phyloP scores from a whole-genome alignment of 2,113 vertebrate genomes.

The Nanger granti region DNA sequence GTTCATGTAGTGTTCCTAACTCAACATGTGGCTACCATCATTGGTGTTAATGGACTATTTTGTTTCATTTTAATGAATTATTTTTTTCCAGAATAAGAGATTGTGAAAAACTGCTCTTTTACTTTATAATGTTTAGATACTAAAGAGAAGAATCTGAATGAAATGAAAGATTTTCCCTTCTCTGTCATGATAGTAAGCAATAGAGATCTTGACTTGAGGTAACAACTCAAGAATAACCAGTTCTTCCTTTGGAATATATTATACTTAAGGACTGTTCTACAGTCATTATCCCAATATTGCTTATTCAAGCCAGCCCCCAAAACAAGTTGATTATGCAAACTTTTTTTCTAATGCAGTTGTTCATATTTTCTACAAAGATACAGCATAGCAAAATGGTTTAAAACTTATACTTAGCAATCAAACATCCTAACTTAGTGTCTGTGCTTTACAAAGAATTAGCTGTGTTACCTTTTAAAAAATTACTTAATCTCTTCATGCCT shows the following conservation, averaged over 20 bases:
- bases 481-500: background rate
- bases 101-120: background rate
- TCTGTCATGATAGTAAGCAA: background rate
- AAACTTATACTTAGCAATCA: background rate
- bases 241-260: background rate
- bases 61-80: background rate
- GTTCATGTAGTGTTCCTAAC: background rate
- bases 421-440: background rate
- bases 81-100: background rate
- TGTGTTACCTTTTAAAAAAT: background rate
- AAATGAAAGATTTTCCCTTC: background rate
- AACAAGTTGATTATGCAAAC: background rate
- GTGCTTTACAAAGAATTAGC: background rate
- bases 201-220: background rate
- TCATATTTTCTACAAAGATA: background rate
- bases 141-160: constrained; percentile 10
- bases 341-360: background rate
- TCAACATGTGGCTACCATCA: background rate
- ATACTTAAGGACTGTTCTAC: background rate
- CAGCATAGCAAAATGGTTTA: background rate
- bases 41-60: background rate
- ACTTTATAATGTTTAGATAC: constrained; percentile 2
- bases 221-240: background rate
- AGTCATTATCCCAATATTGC: background rate
- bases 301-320: background rate